These are phyloP conservation scores for Hirtodrosophila histrioides DNA, from an alignment of 2,888 invertebrate genomes.

Conservation along the genomic window DNA sequence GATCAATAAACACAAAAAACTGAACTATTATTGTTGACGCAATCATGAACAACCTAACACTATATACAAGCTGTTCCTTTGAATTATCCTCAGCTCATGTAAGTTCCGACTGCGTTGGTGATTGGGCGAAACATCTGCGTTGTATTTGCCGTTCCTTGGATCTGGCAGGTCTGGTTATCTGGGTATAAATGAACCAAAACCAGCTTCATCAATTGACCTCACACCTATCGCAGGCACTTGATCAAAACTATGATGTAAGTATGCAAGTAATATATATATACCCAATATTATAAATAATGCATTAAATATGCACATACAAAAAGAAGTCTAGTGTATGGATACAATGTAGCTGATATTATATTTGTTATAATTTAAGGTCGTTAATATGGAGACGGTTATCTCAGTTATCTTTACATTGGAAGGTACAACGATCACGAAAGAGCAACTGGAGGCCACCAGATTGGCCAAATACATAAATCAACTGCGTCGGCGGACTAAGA, in stretches of 20 bases:
- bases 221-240: slow-evolving; percentile 97
- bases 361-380: slow-evolving; percentile 87
- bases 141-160: slow-evolving; percentile 45
- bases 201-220: slow-evolving; percentile 95
- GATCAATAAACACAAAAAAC: too few species aligned
- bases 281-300: too few species aligned
- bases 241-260: slow-evolving; percentile 99
- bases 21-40: too few species aligned
- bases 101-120: slow-evolving; percentile 8
- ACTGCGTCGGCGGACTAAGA: slow-evolving; percentile 92
- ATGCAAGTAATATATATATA: not conserved
- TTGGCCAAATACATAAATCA: slow-evolving; percentile 97
- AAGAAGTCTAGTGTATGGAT: not conserved
- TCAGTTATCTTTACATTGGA: slow-evolving; percentile 97
- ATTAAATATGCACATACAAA: too few species aligned
- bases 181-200: slow-evolving; percentile 89
- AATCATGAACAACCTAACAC: too few species aligned
- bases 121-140: slow-evolving; percentile 18
- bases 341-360: not conserved
- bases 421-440: slow-evolving; percentile 87
- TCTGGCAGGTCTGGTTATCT: slow-evolving; percentile 39
- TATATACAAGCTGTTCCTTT: not conserved
- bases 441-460: slow-evolving; percentile 91
- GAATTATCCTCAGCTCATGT: slow-evolving; percentile 32
- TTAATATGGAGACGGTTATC: slow-evolving; percentile 96